Evolutionary conservation across 2,888 invertebrate species (phyloP).

Genomic region (Hybos culiciformis): DNA sequence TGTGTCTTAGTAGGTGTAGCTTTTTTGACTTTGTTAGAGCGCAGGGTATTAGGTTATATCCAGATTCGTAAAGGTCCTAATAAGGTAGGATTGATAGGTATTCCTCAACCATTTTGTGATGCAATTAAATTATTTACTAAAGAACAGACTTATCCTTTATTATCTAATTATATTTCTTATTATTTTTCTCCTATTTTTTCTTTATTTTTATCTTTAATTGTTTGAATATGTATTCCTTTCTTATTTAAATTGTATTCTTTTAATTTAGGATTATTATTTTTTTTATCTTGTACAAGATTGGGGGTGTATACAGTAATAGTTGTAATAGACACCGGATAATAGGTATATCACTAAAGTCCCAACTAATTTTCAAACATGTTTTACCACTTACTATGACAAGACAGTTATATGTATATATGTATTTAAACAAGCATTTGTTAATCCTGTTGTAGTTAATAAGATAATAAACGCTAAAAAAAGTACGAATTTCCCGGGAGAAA

Average conservation of each 20-base stretch:
- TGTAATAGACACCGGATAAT: no score
- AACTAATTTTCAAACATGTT: no score
- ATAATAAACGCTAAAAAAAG: no score
- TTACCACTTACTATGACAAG: no score
- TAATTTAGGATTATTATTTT: conserved; percentile 47
- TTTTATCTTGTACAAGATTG: conserved; percentile 49
- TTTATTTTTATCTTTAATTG: conserved; percentile 44
- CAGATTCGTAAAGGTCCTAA: conserved; percentile 62
- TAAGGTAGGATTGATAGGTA: conserved; percentile 48
- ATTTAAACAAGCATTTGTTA: no score
- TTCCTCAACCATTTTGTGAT: conserved; percentile 59
- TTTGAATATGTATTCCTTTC: conserved; percentile 47
- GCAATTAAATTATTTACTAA: conserved; percentile 59
- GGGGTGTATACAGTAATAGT: conserved; percentile 50
- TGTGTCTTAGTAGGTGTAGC: conserved; percentile 50
- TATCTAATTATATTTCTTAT: conserved; percentile 48
- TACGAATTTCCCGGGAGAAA: no score
- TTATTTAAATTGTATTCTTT: conserved; percentile 40
- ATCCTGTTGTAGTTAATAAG: no score
- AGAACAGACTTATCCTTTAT: conserved; percentile 42
- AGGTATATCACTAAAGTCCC: no score
- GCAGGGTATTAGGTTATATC: conserved; percentile 55
- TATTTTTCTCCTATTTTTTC: conserved; percentile 45
- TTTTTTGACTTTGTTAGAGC: conserved; percentile 59
- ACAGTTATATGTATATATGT: no score